A percentile compares a stretch with the other conserved stretches of the same genome.
phyloP scores from a whole-genome alignment of 2,888 invertebrate species.

The Trissolcus brochymenae region DNA sequence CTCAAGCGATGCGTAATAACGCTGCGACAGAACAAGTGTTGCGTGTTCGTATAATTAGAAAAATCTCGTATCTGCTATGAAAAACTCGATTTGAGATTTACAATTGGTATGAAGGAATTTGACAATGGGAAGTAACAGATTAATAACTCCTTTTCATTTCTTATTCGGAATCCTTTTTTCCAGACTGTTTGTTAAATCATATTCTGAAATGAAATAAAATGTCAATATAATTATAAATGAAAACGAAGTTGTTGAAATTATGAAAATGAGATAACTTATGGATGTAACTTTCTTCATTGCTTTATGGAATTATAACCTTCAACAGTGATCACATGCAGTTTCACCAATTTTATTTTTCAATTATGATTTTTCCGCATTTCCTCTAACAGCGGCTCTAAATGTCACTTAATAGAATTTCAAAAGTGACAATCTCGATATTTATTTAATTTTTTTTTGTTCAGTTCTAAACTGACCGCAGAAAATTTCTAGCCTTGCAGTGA shows the following conservation, averaged over 20 bases:
- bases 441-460: constrained; percentile 2
- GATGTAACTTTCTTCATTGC: constrained; percentile 28
- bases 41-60: constrained; percentile 36
- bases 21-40: constrained; percentile 49
- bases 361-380: constrained; percentile 13
- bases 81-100: not conserved
- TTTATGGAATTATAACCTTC: constrained; percentile 27
- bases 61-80: constrained; percentile 1
- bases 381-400: not conserved
- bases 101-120: not conserved
- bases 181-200: not conserved
- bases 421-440: constrained; percentile 19
- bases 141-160: too few relatives aligned
- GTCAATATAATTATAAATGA: constrained; percentile 1
- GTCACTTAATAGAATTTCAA: constrained; percentile 14
- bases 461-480: constrained; percentile 16
- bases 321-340: constrained; percentile 10
- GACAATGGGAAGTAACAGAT: too few relatives aligned
- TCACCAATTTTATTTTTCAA: constrained; percentile 28
- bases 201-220: not conserved
- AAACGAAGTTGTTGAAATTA: constrained; percentile 15
- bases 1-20: constrained; percentile 54
- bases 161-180: not conserved
- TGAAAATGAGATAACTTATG: constrained; percentile 17
- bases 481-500: constrained; percentile 23